Evolutionary conservation across 2,888 invertebrate genomes (phyloP), one percentile per base, ranked within the genome.

Genomic region (Dendrolimus houi): DNA sequence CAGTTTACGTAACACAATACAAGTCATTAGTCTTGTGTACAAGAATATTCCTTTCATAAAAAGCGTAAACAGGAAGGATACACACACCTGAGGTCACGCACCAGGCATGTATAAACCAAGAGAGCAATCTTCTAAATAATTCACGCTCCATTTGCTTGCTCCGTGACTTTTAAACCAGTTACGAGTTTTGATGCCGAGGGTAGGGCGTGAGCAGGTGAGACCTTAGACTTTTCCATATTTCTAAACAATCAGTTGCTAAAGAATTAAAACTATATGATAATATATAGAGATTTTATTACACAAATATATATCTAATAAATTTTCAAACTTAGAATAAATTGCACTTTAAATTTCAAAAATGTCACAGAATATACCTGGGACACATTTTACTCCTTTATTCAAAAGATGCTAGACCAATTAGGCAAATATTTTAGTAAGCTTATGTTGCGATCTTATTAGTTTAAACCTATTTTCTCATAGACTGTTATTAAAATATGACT

Each of bases 61-160:
- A 62, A 47, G 9, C 12, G 47, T 47, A 65, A 66, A 69, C 65
- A 67, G 66, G 60, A 60, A 54, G 63, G 56, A 58, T 62, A 59
- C 64, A 64, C 72, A 72, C 69, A 72, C 69, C 74, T 74, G 72
- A 64, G 69, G 63, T 60, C 47, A 57, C 56, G 61, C 54, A 41
- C 55, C 41, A 56, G 60, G 57, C 58, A 61, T 56, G 59, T 67
- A 67, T 74, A 69, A 74, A 70, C 68, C 68, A 64, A 56, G 66
- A 64, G 67, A 66, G 67, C 70, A 71, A 74, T 73, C 75, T 80
- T 71, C 62, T 82, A 72, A 77, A 80, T 81, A 77, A 82, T 83
- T 81, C 79, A 82, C 75, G 73, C 69, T 61, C 74, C 81, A 83
- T 83, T 81, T 79, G 75, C 74, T 64, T 68, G 61, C 66, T 65